Conservation (phyloP, 2,888 invertebrate genomes). For the Anorthoa munda region DNA sequence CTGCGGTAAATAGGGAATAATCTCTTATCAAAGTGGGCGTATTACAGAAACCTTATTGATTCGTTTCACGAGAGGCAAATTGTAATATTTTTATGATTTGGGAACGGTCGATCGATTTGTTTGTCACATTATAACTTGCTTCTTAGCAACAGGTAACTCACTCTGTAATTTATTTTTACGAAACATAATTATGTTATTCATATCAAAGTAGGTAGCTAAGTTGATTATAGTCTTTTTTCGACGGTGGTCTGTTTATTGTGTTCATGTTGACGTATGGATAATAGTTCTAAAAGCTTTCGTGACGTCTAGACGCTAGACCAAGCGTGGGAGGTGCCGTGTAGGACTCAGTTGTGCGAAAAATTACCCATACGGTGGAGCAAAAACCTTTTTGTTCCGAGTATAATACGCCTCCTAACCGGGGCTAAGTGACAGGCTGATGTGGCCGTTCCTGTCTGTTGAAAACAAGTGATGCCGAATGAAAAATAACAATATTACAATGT, state of each 20-base stretch:
- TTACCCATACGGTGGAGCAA: constrained; percentile 55
- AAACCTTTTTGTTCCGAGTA: constrained; percentile 54
- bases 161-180: not conserved
- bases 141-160: constrained; percentile 16
- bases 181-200: constrained; percentile 1
- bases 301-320: constrained; percentile 45
- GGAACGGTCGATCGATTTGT: constrained; percentile 9
- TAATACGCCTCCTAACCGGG: constrained; percentile 49
- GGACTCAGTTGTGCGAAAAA: constrained; percentile 67
- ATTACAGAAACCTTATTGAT: constrained; percentile 37
- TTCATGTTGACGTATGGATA: constrained; percentile 44
- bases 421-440: constrained; percentile 63
- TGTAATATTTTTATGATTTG: constrained; percentile 11
- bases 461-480: constrained; percentile 47
- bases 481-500: constrained; percentile 46
- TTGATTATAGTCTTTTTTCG: constrained; percentile 34
- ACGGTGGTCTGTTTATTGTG: constrained; percentile 41
- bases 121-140: not conserved
- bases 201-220: constrained; percentile 2
- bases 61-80: constrained; percentile 10
- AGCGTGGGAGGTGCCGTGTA: constrained; percentile 53
- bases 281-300: constrained; percentile 59
- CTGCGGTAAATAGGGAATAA: constrained; percentile 19
- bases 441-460: constrained; percentile 56
- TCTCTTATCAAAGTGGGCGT: constrained; percentile 45